These are phyloP conservation scores for Eonycteris spelaea DNA, from an alignment of 2,113 vertebrate species.

Conservation along the genomic window DNA sequence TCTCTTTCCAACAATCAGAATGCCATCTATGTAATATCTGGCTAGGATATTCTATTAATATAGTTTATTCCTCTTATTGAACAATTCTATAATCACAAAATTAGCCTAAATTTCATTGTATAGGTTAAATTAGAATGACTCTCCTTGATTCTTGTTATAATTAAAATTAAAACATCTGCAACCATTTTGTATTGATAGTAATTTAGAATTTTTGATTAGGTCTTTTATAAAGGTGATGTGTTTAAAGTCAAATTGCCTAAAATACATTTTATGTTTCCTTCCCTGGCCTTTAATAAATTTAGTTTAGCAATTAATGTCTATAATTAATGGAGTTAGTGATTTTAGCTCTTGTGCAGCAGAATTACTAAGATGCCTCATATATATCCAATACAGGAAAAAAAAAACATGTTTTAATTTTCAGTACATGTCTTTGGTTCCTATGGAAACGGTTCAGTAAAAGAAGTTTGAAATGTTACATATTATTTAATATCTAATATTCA, in stretches of 20 bases:
- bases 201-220: conserved; percentile 47
- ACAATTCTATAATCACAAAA: background rate
- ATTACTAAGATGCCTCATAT: conserved; percentile 44
- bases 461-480: conserved; percentile 78
- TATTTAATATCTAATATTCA: conserved; percentile 81
- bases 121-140: conserved; percentile 14
- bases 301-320: conserved; percentile 35
- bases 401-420: conserved; percentile 70
- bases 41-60: background rate
- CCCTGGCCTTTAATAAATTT: conserved; percentile 49
- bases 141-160: background rate
- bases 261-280: conserved; percentile 44
- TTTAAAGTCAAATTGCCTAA: conserved; percentile 49
- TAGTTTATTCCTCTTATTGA: background rate
- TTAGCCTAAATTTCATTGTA: background rate
- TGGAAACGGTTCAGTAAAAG: conserved; percentile 78
- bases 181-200: background rate
- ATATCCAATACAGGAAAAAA: background rate
- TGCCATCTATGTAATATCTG: background rate
- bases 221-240: conserved; percentile 24
- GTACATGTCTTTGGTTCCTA: conserved; percentile 70
- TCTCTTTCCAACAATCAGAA: background rate
- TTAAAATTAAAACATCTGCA: conserved; percentile 34
- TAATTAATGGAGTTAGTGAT: conserved; percentile 58
- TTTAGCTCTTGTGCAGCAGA: conserved; percentile 16